Conservation (phyloP, 2,797 vertebrate species). For the Silurus lanzhouensis region DNA sequence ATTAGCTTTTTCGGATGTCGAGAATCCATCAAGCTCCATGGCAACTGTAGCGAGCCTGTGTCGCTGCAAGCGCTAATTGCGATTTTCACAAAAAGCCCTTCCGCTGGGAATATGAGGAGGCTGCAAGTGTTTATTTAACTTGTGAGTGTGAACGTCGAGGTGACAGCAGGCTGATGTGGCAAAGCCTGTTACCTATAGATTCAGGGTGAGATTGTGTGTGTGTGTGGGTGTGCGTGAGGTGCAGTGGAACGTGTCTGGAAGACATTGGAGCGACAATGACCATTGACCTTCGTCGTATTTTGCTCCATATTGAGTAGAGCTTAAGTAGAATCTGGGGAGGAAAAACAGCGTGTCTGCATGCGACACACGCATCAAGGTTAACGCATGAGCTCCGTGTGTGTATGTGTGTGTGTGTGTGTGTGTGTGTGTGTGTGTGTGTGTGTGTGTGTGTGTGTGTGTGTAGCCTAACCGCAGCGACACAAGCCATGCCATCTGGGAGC, state of each 20-base stretch:
- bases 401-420: background rate
- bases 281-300: conserved; percentile 33
- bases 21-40: conserved; percentile 46
- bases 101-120: conserved; percentile 27
- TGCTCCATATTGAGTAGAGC: conserved; percentile 9
- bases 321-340: conserved; percentile 21
- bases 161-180: conserved; percentile 34
- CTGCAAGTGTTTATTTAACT: conserved; percentile 40
- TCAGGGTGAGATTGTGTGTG: background rate
- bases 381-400: background rate
- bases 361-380: conserved; percentile 34
- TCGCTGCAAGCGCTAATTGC: conserved; percentile 45
- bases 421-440: conserved; percentile 5
- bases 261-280: conserved; percentile 20
- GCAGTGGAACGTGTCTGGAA: conserved; percentile 18
- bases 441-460: conserved; percentile 11
- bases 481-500: conserved; percentile 27
- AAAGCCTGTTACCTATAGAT: conserved; percentile 10
- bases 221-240: background rate
- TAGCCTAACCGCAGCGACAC: background rate
- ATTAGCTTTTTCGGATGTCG: conserved; percentile 51
- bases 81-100: conserved; percentile 41
- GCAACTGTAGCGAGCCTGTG: conserved; percentile 40
- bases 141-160: conserved; percentile 38
- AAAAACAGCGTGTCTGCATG: background rate